A percentile compares a stretch with the other conserved stretches of the same genome.
phyloP scores from a whole-genome alignment of 1,140 invertebrate genomes.

The Aricia agestis region DNA sequence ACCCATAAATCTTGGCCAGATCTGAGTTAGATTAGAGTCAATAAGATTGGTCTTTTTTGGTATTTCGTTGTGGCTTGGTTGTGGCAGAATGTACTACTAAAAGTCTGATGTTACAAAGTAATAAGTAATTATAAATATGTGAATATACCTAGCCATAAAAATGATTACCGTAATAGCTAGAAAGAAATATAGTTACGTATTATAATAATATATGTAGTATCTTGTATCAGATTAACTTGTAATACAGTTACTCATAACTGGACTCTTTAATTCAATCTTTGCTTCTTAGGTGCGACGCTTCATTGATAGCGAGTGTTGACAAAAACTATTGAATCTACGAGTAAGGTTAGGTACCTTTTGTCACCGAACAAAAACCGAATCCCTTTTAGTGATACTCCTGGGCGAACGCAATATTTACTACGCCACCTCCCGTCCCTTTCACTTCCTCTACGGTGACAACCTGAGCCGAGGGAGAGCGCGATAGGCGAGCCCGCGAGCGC shows the following conservation, averaged over 20 bases:
- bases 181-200: not conserved
- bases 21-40: too few species aligned
- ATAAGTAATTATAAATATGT: too few species aligned
- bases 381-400: constrained; percentile 57
- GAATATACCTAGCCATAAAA: too few species aligned
- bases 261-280: not conserved
- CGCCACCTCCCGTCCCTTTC: constrained; percentile 70
- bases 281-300: not conserved
- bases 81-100: too few species aligned
- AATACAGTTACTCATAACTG: constrained; percentile 6
- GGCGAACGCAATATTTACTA: constrained; percentile 71
- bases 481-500: constrained; percentile 35
- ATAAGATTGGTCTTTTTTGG: too few species aligned
- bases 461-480: constrained; percentile 54
- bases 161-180: too few species aligned
- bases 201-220: not conserved
- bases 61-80: too few species aligned
- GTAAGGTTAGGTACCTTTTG: constrained; percentile 42
- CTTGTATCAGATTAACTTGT: not conserved
- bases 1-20: constrained; percentile 5
- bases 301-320: constrained; percentile 3
- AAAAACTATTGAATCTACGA: constrained; percentile 45
- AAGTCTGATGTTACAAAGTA: too few species aligned
- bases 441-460: constrained; percentile 72
- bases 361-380: constrained; percentile 59